phyloP scores from a whole-genome alignment of 1,140 invertebrate genomes.

The Muscidifurax raptorellus region DNA sequence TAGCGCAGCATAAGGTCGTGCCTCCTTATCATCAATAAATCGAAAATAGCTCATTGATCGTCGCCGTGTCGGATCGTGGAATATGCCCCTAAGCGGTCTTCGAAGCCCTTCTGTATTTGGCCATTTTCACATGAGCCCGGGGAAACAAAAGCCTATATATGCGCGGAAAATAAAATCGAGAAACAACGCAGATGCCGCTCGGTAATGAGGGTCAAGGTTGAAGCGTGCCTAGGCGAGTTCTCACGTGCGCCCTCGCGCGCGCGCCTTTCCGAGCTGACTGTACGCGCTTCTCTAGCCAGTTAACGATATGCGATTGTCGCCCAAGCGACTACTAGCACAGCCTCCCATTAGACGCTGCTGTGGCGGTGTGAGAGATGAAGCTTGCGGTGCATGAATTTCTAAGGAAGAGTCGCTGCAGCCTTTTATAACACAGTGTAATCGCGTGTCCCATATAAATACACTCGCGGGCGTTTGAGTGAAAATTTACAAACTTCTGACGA shows the following conservation, averaged over 20 bases:
- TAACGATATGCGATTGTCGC: constrained; percentile 45
- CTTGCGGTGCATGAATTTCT: not conserved
- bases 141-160: constrained; percentile 20
- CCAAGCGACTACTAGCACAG: not conserved
- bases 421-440: not conserved
- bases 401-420: not conserved
- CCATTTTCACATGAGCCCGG: constrained; percentile 42
- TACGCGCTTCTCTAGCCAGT: constrained; percentile 25
- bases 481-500: not conserved
- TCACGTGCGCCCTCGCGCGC: constrained; percentile 43
- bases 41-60: constrained; percentile 30
- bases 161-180: constrained; percentile 40
- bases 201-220: constrained; percentile 53
- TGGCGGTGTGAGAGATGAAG: too few relatives aligned
- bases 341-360: not conserved
- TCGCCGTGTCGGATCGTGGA: not conserved
- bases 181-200: constrained; percentile 1
- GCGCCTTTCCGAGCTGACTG: constrained; percentile 11
- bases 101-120: constrained; percentile 44
- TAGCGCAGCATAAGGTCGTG: not conserved
- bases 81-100: not conserved
- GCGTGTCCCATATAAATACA: not conserved
- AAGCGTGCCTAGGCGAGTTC: constrained; percentile 29
- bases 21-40: constrained; percentile 48
- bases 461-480: too few relatives aligned